phyloP scores from a whole-genome alignment of 2,888 invertebrate genomes.

The Emmelina monodactyla region DNA sequence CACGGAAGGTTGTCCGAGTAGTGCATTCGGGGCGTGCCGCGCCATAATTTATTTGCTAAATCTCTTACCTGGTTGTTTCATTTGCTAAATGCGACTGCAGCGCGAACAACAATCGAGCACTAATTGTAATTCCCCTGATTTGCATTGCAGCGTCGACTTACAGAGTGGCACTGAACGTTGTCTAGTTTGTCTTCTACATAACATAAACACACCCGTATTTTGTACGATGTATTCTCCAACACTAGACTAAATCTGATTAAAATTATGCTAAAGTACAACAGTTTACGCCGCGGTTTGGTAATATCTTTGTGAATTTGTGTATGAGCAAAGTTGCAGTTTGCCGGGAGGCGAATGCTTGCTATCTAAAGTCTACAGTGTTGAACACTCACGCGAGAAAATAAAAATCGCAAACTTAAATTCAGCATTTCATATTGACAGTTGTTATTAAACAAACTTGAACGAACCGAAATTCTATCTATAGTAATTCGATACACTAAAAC shows the following conservation, averaged over 20 bases:
- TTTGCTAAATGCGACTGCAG: conserved; percentile 45
- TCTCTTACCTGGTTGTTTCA: conserved; percentile 41
- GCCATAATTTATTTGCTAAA: conserved; percentile 41
- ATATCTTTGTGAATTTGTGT: background rate
- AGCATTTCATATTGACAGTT: too few relatives aligned
- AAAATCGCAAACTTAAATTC: too few relatives aligned
- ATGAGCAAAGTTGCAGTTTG: conserved; percentile 6
- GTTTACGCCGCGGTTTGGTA: background rate
- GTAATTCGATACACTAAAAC: too few relatives aligned
- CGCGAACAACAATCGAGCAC: conserved; percentile 46
- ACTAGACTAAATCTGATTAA: background rate
- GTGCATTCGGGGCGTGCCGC: conserved; percentile 27
- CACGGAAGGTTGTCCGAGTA: too few relatives aligned
- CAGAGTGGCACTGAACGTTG: too few relatives aligned
- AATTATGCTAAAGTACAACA: background rate
- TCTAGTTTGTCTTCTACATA: conserved; percentile 17
- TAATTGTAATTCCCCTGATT: conserved; percentile 58
- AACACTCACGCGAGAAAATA: background rate
- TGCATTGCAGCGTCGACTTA: conserved; percentile 39
- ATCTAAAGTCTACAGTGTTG: too few relatives aligned
- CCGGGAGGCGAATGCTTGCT: too few relatives aligned
- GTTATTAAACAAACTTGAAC: too few relatives aligned
- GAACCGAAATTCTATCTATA: too few relatives aligned
- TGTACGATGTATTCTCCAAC: conserved; percentile 9
- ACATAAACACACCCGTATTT: background rate